These are phyloP conservation scores for Ciconia boyciana DNA, from an alignment of 2,113 vertebrate genomes.

Conservation along the genomic window DNA sequence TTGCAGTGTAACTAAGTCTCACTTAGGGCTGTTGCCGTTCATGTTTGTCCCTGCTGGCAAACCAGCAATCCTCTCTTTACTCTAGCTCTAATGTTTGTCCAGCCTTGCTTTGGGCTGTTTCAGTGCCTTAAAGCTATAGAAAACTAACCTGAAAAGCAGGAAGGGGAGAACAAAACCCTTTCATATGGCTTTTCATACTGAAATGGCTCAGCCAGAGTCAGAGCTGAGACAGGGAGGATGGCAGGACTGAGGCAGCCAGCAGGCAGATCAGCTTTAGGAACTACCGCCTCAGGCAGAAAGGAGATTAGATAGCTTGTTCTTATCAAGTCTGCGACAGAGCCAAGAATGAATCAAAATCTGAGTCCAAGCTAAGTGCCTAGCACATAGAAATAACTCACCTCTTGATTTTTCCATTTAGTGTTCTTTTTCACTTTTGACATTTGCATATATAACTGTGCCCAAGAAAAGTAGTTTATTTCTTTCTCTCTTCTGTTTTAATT, in stretches of 20 bases:
- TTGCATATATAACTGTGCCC: background rate
- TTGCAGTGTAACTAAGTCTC: background rate
- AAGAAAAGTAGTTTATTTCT: background rate
- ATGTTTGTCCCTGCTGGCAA: background rate
- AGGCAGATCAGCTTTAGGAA: background rate
- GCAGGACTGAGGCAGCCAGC: background rate
- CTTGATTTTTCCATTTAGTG: background rate
- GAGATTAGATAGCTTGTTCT: background rate
- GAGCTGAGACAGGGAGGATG: background rate
- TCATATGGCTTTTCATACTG: background rate
- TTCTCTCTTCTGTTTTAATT: background rate
- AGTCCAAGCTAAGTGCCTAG: background rate
- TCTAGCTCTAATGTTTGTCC: background rate
- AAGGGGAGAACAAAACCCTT: constrained; percentile 1
- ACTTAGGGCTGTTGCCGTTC: background rate
- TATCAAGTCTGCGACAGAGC: background rate
- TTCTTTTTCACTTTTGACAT: background rate
- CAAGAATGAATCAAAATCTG: background rate
- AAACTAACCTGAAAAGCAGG: background rate
- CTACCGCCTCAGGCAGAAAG: background rate
- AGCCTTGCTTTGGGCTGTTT: background rate
- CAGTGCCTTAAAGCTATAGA: background rate
- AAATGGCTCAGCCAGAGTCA: background rate
- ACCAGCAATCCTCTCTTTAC: background rate
- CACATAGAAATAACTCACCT: background rate